Percentiles rank a stretch among this genome's conserved stretches.
phyloP scores from a whole-genome alignment of 2,113 vertebrate species.

The Tonatia bakeri region DNA sequence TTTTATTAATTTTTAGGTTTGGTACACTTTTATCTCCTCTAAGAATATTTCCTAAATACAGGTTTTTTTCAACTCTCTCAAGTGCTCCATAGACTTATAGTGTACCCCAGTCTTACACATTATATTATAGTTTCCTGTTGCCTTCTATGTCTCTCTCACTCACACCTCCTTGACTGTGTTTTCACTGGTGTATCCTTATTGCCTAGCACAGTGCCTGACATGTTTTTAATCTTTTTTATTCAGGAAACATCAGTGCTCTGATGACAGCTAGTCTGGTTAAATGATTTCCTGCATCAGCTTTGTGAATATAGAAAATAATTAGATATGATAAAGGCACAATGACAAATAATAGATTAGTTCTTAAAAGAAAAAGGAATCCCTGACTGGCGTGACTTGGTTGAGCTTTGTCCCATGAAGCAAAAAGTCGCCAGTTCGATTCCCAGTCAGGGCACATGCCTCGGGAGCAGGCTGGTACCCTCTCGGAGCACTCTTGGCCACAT shows the following conservation, averaged over 20 bases:
- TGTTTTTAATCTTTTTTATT: background rate
- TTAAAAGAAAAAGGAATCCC: background rate
- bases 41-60: background rate
- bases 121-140: background rate
- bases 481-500: too few relatives aligned
- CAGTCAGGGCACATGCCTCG: too few relatives aligned
- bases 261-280: background rate
- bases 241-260: background rate
- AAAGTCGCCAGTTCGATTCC: too few relatives aligned
- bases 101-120: background rate
- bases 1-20: background rate
- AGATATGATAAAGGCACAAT: background rate
- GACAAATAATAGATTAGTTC: background rate
- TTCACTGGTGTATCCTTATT: background rate
- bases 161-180: background rate
- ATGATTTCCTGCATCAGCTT: background rate
- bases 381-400: too few relatives aligned
- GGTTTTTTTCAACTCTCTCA: background rate
- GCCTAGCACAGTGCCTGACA: background rate
- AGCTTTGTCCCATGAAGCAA: too few relatives aligned
- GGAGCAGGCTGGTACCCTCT: too few relatives aligned
- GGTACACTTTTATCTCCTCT: background rate
- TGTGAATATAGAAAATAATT: background rate
- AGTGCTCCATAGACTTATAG: background rate
- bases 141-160: background rate